Percentiles rank a stretch among this genome's conserved stretches.
phyloP scores from a whole-genome alignment of 2,888 invertebrate genomes.

The Acanthopleura granulata region DNA sequence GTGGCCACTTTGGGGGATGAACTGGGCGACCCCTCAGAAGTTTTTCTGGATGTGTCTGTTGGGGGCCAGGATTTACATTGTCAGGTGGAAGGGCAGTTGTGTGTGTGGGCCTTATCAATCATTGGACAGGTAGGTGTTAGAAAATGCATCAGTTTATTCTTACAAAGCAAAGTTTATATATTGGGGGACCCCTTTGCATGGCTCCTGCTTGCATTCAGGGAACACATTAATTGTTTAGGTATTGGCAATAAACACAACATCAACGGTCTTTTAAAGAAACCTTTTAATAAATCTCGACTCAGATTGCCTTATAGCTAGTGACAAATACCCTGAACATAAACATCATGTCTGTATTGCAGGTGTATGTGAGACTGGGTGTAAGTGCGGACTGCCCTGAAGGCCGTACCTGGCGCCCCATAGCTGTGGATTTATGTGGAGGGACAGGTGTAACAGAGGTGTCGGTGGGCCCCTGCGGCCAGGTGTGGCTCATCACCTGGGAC shows the following conservation, averaged over 20 bases:
- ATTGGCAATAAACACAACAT: too few species aligned
- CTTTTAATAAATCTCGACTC: too few species aligned
- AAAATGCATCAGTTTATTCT: too few species aligned
- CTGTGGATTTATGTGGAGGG: conserved; percentile 76
- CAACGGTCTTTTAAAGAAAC: too few species aligned
- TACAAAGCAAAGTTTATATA: too few species aligned
- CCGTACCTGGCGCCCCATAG: conserved; percentile 84
- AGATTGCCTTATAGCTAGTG: too few species aligned
- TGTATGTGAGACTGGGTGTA: conserved; percentile 88
- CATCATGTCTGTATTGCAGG: conserved; percentile 69
- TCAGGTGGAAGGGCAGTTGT: conserved; percentile 79
- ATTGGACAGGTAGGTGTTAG: conserved; percentile 79
- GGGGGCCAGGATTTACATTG: conserved; percentile 88
- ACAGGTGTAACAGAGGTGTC: conserved; percentile 85
- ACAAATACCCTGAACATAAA: too few species aligned
- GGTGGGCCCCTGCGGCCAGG: conserved; percentile 87
- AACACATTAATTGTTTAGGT: too few species aligned
- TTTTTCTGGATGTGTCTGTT: conserved; percentile 90
- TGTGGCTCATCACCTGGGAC: conserved; percentile 89
- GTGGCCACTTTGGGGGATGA: conserved; percentile 1
- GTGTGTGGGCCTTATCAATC: conserved; percentile 94
- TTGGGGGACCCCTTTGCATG: too few species aligned
- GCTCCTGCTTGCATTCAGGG: too few species aligned
- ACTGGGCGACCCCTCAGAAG: conserved; percentile 75
- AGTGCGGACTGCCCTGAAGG: conserved; percentile 89